phyloP scores from a whole-genome alignment of 64 coral and sea anemone genomes.

The Stichodactyla helianthus region DNA sequence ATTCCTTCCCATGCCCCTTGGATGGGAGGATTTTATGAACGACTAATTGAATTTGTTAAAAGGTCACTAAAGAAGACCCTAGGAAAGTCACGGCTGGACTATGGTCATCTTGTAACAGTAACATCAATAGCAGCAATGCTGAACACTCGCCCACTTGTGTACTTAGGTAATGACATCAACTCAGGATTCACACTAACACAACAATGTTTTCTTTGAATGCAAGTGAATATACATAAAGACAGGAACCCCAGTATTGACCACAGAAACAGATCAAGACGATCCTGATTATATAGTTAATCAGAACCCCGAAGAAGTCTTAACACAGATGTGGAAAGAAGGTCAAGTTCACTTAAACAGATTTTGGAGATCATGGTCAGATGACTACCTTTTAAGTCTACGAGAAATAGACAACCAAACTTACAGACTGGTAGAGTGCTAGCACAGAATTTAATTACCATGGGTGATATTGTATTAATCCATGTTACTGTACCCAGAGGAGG shows the following conservation, averaged over 20 bases:
- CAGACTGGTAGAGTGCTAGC: too few species aligned
- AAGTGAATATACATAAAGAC: slow-evolving; percentile 13
- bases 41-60: slow-evolving; percentile 24
- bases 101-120: slow-evolving; percentile 7
- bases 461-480: slow-evolving; percentile 10
- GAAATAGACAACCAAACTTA: too few species aligned
- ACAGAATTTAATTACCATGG: too few species aligned
- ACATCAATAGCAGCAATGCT: slow-evolving; percentile 3
- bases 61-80: slow-evolving; percentile 1
- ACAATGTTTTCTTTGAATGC: slow-evolving; percentile 19
- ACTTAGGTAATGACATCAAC: slow-evolving; percentile 21
- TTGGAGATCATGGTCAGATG: too few species aligned
- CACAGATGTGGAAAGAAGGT: too few species aligned
- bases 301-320: too few species aligned
- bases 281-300: slow-evolving; percentile 21
- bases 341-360: too few species aligned
- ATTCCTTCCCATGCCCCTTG: not conserved
- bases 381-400: too few species aligned
- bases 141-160: slow-evolving; percentile 37
- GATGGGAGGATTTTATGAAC: slow-evolving; percentile 18
- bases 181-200: slow-evolving; percentile 6
- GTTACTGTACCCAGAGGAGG: slow-evolving; percentile 31
- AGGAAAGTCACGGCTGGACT: slow-evolving; percentile 1
- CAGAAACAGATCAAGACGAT: slow-evolving; percentile 1
- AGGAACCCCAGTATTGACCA: not conserved